A percentile compares a stretch with the other conserved stretches of the same genome.
phyloP scores from a whole-genome alignment of 1,140 invertebrate genomes.

The Danaus plexippus region DNA sequence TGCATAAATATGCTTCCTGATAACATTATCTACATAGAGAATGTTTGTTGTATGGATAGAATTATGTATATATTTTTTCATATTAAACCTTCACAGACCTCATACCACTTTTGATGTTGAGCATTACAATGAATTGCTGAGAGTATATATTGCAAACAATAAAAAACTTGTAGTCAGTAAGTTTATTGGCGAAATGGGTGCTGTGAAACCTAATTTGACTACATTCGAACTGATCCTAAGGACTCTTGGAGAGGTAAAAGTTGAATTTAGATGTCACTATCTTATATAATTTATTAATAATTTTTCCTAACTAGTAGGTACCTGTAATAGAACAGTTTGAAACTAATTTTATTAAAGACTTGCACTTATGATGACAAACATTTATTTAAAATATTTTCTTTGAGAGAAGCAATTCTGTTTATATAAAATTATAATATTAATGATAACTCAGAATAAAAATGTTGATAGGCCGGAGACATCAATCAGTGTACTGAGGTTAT shows the following conservation, averaged over 20 bases:
- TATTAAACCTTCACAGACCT: slow-evolving; percentile 33
- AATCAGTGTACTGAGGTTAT: slow-evolving; percentile 74
- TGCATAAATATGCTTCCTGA: no score
- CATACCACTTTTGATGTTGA: slow-evolving; percentile 54
- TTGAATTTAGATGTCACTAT: slow-evolving; percentile 2
- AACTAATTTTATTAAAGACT: no score
- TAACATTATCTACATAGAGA: no score
- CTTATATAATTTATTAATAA: not conserved
- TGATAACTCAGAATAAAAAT: no score
- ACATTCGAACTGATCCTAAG: slow-evolving; percentile 70
- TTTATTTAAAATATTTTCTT: no score
- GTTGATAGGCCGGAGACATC: slow-evolving; percentile 70
- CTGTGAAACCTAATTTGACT: slow-evolving; percentile 54
- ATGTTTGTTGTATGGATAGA: not conserved
- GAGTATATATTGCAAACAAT: slow-evolving; percentile 60
- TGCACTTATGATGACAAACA: no score
- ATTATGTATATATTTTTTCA: slow-evolving; percentile 1
- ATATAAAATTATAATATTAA: no score
- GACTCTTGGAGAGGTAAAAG: slow-evolving; percentile 65
- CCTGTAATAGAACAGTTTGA: no score
- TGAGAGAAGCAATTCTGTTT: no score
- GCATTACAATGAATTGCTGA: slow-evolving; percentile 64
- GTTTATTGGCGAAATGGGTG: slow-evolving; percentile 54
- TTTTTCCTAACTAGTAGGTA: no score
- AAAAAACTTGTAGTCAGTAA: slow-evolving; percentile 38